Percentiles rank a stretch among this genome's conserved stretches.
These are phyloP conservation scores for Fregetta grallaria DNA, from an alignment of 2,113 vertebrate genomes.

Conservation along the genomic window DNA sequence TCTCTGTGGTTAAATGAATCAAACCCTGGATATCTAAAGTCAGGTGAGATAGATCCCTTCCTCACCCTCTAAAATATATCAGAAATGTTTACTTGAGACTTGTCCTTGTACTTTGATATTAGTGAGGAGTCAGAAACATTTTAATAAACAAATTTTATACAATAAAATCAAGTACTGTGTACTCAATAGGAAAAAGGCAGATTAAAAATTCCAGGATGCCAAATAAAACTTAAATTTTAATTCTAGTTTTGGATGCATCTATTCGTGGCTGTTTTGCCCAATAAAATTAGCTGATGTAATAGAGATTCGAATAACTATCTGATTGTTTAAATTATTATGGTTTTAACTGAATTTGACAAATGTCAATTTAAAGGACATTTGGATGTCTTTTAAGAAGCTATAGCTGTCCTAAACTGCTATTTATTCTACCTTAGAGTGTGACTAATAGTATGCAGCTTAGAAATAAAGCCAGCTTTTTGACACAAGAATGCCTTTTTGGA, in stretches of 20 bases:
- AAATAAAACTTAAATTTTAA: not conserved
- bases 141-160: not conserved
- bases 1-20: not conserved
- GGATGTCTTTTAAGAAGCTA: not conserved
- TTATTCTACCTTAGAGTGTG: not conserved
- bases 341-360: not conserved
- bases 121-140: not conserved
- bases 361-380: not conserved
- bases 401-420: not conserved
- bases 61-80: not conserved
- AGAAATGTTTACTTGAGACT: not conserved
- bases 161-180: not conserved
- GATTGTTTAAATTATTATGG: not conserved
- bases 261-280: not conserved
- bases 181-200: not conserved
- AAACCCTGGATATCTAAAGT: not conserved
- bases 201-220: not conserved
- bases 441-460: not conserved
- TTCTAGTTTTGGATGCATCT: not conserved
- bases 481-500: not conserved
- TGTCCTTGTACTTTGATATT: not conserved
- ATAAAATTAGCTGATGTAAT: not conserved
- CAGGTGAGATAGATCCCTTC: not conserved
- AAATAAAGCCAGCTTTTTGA: not conserved
- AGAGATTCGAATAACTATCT: not conserved